Percentiles rank a stretch among this genome's conserved stretches.
Conservation (phyloP, 2,113 vertebrate genomes). For the Tichodroma muraria region DNA sequence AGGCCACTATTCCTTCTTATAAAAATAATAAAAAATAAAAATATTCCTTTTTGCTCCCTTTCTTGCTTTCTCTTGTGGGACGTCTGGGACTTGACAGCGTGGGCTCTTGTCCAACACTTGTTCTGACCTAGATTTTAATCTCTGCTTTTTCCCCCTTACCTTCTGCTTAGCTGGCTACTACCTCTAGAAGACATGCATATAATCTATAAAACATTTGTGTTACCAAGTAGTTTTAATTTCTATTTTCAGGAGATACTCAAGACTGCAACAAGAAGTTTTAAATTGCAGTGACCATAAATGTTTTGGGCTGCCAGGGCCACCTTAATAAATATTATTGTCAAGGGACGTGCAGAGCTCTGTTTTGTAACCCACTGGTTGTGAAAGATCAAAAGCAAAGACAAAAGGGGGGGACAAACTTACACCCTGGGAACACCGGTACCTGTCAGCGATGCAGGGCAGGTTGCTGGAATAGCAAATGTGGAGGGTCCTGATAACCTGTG, state of each 20-base stretch:
- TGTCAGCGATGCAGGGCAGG: neutral
- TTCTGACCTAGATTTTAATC: constrained; percentile 64
- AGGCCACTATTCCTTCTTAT: neutral
- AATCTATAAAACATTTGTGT: constrained; percentile 10
- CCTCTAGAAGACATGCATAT: neutral
- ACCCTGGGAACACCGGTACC: neutral
- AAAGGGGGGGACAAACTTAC: neutral
- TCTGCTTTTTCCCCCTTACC: constrained; percentile 27
- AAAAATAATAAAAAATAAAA: neutral
- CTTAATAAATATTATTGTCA: neutral
- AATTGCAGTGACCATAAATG: neutral
- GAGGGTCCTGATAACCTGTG: neutral
- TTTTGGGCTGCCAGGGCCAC: neutral
- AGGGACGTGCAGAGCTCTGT: neutral
- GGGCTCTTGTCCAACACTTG: neutral
- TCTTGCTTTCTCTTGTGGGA: neutral
- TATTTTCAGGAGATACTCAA: neutral
- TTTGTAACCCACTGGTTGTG: neutral
- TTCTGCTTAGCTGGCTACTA: constrained; percentile 21
- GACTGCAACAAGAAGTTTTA: neutral
- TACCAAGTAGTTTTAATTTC: neutral
- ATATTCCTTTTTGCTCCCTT: neutral
- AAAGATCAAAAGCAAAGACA: neutral
- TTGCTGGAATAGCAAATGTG: neutral
- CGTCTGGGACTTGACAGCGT: neutral